Conservation (phyloP, 2,888 invertebrate genomes). For the Periphyllus acericola region DNA sequence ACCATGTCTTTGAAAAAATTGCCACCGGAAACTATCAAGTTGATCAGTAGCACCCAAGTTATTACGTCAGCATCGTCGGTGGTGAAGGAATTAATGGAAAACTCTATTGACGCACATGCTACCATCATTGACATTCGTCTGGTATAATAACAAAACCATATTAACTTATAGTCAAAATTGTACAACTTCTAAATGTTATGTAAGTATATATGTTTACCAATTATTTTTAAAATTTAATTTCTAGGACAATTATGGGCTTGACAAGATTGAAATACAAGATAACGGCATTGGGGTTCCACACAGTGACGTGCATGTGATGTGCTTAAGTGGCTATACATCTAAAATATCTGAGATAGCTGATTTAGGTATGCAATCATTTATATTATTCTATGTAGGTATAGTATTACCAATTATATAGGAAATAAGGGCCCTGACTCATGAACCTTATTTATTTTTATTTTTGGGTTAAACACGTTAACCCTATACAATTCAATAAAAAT, state of each 20-base stretch:
- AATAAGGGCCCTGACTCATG: too few relatives aligned
- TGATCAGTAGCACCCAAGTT: slow-evolving; percentile 71
- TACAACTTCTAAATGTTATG: too few relatives aligned
- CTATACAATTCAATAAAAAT: too few relatives aligned
- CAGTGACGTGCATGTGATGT: slow-evolving; percentile 69
- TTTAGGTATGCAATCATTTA: slow-evolving; percentile 67
- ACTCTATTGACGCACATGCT: slow-evolving; percentile 76
- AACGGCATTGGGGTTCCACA: slow-evolving; percentile 71
- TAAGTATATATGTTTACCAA: background rate
- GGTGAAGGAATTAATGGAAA: slow-evolving; percentile 77
- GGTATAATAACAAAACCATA: slow-evolving; percentile 66
- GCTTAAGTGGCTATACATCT: slow-evolving; percentile 72
- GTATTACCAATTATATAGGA: too few relatives aligned
- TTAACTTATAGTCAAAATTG: background rate
- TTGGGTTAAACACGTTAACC: too few relatives aligned
- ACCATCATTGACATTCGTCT: slow-evolving; percentile 70
- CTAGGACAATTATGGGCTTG: slow-evolving; percentile 72
- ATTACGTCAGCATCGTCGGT: slow-evolving; percentile 72
- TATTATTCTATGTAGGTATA: too few relatives aligned
- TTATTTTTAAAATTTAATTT: slow-evolving; percentile 14
- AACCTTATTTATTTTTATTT: too few relatives aligned
- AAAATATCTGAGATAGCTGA: slow-evolving; percentile 70
- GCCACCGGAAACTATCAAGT: slow-evolving; percentile 67
- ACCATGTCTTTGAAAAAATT: slow-evolving; percentile 64
- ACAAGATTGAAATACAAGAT: slow-evolving; percentile 73